These are phyloP conservation scores for Hipposideros larvatus DNA, from an alignment of 2,797 vertebrate species.

Conservation along the genomic window DNA sequence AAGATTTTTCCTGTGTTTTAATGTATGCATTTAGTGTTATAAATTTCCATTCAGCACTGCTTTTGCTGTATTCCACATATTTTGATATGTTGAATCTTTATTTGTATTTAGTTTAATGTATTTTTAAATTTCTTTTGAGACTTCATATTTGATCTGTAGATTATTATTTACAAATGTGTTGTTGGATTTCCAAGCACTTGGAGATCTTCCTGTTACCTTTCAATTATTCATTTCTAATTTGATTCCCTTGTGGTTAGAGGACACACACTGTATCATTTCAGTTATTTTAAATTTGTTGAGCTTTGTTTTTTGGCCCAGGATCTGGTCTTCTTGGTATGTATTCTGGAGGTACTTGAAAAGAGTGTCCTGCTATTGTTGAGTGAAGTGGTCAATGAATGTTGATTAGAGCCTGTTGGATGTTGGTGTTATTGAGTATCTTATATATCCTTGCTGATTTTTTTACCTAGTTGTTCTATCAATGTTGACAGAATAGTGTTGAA, in stretches of 20 bases:
- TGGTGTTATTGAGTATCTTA: background rate
- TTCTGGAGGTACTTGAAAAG: background rate
- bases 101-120: background rate
- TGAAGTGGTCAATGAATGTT: background rate
- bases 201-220: background rate
- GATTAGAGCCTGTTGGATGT: background rate
- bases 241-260: background rate
- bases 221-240: background rate
- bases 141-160: background rate
- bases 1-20: background rate
- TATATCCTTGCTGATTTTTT: background rate
- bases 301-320: background rate
- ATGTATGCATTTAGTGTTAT: background rate
- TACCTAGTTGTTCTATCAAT: background rate
- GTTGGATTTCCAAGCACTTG: background rate
- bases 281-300: background rate
- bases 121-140: background rate
- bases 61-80: background rate
- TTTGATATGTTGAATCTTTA: background rate
- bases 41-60: background rate
- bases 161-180: background rate
- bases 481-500: background rate
- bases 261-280: background rate
- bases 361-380: background rate
- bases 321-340: background rate